Conservation (phyloP, 2,113 vertebrate species). For the Callaeas wilsoni region DNA sequence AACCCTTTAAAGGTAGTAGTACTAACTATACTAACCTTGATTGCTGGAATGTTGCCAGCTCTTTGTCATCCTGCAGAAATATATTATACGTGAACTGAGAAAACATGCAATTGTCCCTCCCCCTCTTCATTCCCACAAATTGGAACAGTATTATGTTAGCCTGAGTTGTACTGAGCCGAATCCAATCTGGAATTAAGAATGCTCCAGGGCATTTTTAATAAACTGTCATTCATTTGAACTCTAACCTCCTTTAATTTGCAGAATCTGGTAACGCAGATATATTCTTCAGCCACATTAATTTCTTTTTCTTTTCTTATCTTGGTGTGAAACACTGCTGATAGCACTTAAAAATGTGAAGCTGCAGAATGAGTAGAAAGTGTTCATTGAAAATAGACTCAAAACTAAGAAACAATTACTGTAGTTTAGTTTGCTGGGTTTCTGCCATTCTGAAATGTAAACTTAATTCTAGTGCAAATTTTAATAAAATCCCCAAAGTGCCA, state of each 20-base stretch:
- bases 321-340: constrained; percentile 4
- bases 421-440: not conserved
- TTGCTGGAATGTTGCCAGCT: not conserved
- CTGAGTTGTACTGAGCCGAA: constrained; percentile 14
- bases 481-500: not conserved
- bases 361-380: not conserved
- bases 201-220: constrained; percentile 44
- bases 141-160: constrained; percentile 38
- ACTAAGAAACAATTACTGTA: not conserved
- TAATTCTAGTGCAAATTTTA: not conserved
- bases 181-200: constrained; percentile 38
- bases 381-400: not conserved
- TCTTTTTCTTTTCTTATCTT: constrained; percentile 28
- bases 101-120: not conserved
- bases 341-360: not conserved
- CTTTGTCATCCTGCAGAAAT: not conserved
- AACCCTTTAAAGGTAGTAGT: not conserved
- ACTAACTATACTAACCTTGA: not conserved
- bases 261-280: constrained; percentile 12
- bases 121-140: not conserved
- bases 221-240: constrained; percentile 45
- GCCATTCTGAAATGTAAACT: not conserved
- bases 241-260: constrained; percentile 12
- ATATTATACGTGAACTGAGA: not conserved
- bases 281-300: not conserved